A percentile compares a stretch with the other conserved stretches of the same genome.
These are phyloP conservation scores for Cephus cinctus DNA, from an alignment of 1,140 invertebrate genomes.

Conservation along the genomic window DNA sequence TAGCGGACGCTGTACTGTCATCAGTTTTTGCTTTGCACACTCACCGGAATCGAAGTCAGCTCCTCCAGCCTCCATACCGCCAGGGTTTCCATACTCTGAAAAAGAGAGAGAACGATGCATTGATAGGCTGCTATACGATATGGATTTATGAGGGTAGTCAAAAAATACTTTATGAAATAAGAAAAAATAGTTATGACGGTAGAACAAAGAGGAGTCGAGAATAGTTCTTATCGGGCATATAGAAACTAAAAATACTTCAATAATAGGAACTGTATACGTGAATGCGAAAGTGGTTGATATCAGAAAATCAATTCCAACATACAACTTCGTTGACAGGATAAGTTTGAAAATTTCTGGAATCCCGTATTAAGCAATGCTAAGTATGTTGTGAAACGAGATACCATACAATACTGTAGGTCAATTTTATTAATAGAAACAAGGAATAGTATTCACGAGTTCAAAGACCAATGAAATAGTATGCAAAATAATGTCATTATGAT, in stretches of 20 bases:
- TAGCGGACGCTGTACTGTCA: no score
- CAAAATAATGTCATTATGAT: no score
- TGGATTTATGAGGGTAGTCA: not conserved
- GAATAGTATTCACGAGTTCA: no score
- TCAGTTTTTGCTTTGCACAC: no score
- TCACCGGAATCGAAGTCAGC: conserved; percentile 55
- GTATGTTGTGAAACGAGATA: no score
- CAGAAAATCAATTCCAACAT: no score
- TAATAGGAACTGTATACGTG: no score
- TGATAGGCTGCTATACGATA: not conserved
- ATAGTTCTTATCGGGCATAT: not conserved
- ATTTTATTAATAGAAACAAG: no score
- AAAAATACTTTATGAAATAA: no score
- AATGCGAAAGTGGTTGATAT: no score
- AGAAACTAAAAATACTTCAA: not conserved
- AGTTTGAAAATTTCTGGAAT: not conserved
- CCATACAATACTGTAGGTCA: no score
- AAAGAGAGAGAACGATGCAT: conserved; percentile 13
- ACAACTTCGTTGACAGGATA: not conserved
- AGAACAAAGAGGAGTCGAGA: not conserved
- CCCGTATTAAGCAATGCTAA: not conserved
- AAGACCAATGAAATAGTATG: no score
- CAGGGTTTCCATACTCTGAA: conserved; percentile 53
- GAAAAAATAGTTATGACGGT: not conserved
- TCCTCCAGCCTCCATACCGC: conserved; percentile 52